These are phyloP conservation scores for Ormyrus rosae DNA, from an alignment of 2,888 invertebrate species.

Conservation along the genomic window DNA sequence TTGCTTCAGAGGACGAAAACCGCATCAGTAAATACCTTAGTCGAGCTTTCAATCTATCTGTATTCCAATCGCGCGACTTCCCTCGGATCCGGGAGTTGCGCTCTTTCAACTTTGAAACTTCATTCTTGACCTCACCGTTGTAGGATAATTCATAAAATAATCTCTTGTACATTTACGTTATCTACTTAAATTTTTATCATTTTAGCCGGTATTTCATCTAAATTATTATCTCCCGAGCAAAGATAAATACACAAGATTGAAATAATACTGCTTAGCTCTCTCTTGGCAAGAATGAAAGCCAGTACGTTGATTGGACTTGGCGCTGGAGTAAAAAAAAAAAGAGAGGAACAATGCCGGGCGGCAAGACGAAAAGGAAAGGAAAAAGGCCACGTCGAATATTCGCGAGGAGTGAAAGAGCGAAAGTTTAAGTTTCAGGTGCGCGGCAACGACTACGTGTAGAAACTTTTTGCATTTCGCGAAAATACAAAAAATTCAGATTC, in stretches of 20 bases:
- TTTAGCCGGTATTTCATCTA: too few species aligned
- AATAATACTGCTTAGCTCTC: too few species aligned
- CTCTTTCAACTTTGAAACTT: background rate
- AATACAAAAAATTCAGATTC: too few species aligned
- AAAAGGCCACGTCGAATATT: slow-evolving; percentile 15
- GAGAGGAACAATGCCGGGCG: slow-evolving; percentile 21
- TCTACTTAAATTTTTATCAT: too few species aligned
- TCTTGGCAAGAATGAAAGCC: too few species aligned
- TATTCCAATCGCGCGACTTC: slow-evolving; percentile 21
- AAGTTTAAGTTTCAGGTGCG: slow-evolving; percentile 25
- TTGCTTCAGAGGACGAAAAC: too few species aligned
- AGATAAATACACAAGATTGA: too few species aligned
- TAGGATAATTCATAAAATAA: background rate
- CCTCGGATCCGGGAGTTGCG: background rate
- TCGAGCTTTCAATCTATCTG: slow-evolving; percentile 8
- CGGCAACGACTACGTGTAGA: too few species aligned
- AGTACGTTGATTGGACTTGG: slow-evolving; percentile 2
- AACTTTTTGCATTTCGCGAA: too few species aligned
- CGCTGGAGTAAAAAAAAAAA: slow-evolving; percentile 15
- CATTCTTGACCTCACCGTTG: background rate
- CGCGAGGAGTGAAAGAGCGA: slow-evolving; percentile 52
- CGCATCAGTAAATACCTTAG: too few species aligned
- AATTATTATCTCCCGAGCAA: too few species aligned
- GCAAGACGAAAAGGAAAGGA: background rate
- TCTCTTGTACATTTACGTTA: too few species aligned